Evolutionary conservation across 2,888 invertebrate species (phyloP).

Genomic region (Orgyia antiqua): DNA sequence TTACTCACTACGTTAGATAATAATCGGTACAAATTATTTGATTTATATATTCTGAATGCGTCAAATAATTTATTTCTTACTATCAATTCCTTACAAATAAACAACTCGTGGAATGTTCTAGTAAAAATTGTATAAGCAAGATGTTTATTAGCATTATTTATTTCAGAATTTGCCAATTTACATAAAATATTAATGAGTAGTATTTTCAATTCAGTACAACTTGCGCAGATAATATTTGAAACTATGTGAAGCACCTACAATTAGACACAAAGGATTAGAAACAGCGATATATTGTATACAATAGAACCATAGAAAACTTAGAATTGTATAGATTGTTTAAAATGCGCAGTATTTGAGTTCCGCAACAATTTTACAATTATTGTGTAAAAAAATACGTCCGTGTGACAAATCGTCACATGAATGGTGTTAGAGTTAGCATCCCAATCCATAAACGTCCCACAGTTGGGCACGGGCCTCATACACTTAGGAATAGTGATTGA

Average conservation of each 20-base stretch:
- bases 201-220: slow-evolving; percentile 43
- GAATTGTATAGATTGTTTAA: too few relatives aligned
- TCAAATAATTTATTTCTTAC: slow-evolving; percentile 32
- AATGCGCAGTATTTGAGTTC: too few relatives aligned
- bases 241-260: slow-evolving; percentile 50
- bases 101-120: slow-evolving; percentile 30
- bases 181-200: slow-evolving; percentile 41
- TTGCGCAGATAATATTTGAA: slow-evolving; percentile 33
- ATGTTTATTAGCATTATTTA: slow-evolving; percentile 29
- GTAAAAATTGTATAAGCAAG: slow-evolving; percentile 23
- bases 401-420: too few relatives aligned
- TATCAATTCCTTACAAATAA: slow-evolving; percentile 28
- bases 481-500: too few relatives aligned
- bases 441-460: too few relatives aligned
- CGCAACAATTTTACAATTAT: too few relatives aligned
- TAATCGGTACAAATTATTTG: slow-evolving; percentile 27
- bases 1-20: slow-evolving; percentile 26
- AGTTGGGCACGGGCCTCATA: too few relatives aligned
- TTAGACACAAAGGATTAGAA: slow-evolving; percentile 4
- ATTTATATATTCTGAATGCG: slow-evolving; percentile 17
- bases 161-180: slow-evolving; percentile 30
- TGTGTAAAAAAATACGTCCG: too few relatives aligned
- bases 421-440: too few relatives aligned
- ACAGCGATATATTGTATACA: too few relatives aligned
- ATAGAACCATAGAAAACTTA: too few relatives aligned